Evolutionary conservation across 1,140 invertebrate species (phyloP), one percentile per base, ranked within the genome.

Genomic region (Hyphantria cunea): DNA sequence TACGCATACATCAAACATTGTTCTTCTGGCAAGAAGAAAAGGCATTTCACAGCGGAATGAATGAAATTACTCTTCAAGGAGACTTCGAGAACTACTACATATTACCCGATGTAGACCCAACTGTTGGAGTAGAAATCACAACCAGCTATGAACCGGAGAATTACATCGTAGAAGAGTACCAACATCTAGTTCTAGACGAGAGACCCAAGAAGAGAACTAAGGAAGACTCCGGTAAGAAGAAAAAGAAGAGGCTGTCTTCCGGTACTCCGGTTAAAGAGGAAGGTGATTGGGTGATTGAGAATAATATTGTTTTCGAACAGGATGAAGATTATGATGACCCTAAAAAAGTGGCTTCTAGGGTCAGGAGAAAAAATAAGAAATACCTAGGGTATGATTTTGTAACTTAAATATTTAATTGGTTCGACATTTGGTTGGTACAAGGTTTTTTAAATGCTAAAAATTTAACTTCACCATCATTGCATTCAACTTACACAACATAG

Each of bases 11-110:
- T 90, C 8, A 88, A 86, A 52, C 87, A 90, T 33, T 84, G 80
- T 45, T 80, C 75, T 45, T 72, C 80, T 0, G 86, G 86, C 52
- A 86, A 87, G 62, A 89, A 89, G 56, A 88, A 84, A 25, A 31
- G 84, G 6, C 86, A 88, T 25, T 89, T 89, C 70, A 89, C 85
- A 5, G 70, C 85, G 0, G 86, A 89, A 84, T 88, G 82, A 88
- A 84, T 15, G 85, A 86, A 13, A 85, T 89, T 25, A 80, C 84
- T 0, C 51, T 89, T 3, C 84, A 88, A 31, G 84, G 82, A 3
- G 81, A 88, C 37, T 86, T 81, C 49, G 84, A 87, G n/a, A 87
- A 90, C 51, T 86, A 86, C 48, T 88, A 90, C 58, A 90, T 90
- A 9, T 61, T 88, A 3, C 86, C 85, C 0, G 85, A 90, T 13